These are phyloP conservation scores for Craseonycteris thonglongyai DNA, from an alignment of 2,113 vertebrate species.

Conservation along the genomic window DNA sequence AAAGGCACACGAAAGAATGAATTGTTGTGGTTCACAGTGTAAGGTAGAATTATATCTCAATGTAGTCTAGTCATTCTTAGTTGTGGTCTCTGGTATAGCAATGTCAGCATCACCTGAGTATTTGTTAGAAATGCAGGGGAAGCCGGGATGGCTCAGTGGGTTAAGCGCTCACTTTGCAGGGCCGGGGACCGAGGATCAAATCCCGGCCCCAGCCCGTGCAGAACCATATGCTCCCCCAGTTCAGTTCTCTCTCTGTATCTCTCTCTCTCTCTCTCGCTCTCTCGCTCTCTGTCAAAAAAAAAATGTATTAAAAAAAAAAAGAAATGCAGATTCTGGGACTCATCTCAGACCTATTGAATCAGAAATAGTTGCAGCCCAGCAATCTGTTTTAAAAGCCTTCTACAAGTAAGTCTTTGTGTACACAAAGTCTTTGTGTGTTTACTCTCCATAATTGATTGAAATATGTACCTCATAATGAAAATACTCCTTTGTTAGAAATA, in stretches of 20 bases:
- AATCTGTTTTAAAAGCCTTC: neutral
- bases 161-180: too few species aligned
- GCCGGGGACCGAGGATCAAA: too few species aligned
- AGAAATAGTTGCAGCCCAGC: neutral
- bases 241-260: too few species aligned
- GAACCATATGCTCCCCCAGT: too few species aligned
- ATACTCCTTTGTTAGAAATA: neutral
- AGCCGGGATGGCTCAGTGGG: too few species aligned
- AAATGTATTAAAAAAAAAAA: too few species aligned
- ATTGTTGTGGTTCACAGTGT: neutral
- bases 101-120: neutral
- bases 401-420: too few species aligned
- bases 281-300: too few species aligned
- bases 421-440: neutral
- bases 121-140: neutral
- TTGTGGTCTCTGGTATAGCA: neutral
- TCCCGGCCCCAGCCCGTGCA: too few species aligned
- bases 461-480: neutral
- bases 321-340: neutral
- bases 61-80: neutral
- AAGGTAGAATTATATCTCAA: neutral
- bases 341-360: neutral
- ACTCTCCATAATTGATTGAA: neutral
- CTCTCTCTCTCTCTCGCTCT: too few species aligned
- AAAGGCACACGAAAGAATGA: neutral